Evolutionary conservation across 2,797 vertebrate species (phyloP), one percentile per base, ranked within the genome.

Genomic region (Myotis findleyi): DNA sequence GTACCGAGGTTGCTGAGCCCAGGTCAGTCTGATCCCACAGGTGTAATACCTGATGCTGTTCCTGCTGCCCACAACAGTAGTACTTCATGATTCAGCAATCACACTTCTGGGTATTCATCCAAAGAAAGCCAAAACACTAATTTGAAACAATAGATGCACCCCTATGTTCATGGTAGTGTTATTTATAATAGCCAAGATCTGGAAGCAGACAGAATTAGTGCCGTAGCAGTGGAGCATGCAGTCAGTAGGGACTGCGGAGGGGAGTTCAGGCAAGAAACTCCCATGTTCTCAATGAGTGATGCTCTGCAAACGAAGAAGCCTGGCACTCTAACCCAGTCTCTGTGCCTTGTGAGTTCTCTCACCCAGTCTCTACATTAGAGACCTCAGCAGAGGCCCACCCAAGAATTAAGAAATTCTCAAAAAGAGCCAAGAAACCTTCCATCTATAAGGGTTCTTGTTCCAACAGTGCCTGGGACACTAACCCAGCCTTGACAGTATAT

Each of bases 211-310:
- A n/a, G 30, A 64, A 5, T 30, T 4, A 23, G 7, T 13, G 1
- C 4, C 3, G 0, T 41, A 5, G 5, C 7, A 7, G 27, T 36
- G 44, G 38, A 49, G 18, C 36, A n/a, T 8, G 18, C 12, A 14
- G 9, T 53, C 33, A 14, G 33, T 10, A 12, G 9, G 53, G 23
- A 11, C 17, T 17, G 53, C 25, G 38, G 5, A 27, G 9, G 14
- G 18, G 38, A 30, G 8, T 38, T 77, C 33, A 82, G 33, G 66
- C 2, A 3, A 66, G 25, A n/a, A 68, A 11, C 21, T 30, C 47
- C n/a, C 10, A 18, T 14, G 13, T 73, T 62, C 13, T 77, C 25
- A 44, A 17, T 23, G 18, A 16, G 41, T 1, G 30, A 47, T 30
- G 7, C 17, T 62, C 25, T 59, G 16, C 30, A 21, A 20, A 49